Evolutionary conservation across 2,797 vertebrate species (phyloP), one percentile per base, ranked within the genome.

Genomic region (Melanotaenia pygmaea): DNA sequence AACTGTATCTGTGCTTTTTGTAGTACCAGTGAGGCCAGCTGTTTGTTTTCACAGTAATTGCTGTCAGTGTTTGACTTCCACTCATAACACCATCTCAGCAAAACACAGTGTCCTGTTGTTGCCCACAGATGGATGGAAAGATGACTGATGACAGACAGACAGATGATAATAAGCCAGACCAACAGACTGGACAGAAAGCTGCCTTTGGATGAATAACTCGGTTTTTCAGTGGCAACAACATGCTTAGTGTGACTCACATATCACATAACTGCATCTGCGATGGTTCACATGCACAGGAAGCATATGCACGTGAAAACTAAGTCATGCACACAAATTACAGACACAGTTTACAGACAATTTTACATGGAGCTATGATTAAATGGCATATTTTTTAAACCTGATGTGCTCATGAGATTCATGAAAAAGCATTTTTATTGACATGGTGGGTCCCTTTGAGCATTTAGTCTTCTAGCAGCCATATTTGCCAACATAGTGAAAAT

Each of bases 31-130:
- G 5, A 56, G 62, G 26, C 60, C 43, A 28, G 32, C 14, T 45
- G 70, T 80, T 71, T 57, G 56, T 61, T 37, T 74, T 67, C 57
- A 71, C 79, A 74, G 53, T 82, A 53, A 81, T 83, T 77, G 62
- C 73, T 32, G 24, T 12, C 79, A 57, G 24, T 86, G 74, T 89
- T 85, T 89, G 79, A 77, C 61, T 70, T 83, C 68, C 77, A 63
- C 28, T 35, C 70, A 79, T 64, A 82, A 80, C 63, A 69, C 72
- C 54, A 81, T 54, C 70, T 74, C 81, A 84, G 78, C 85, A 82
- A 79, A 82, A 74, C 72, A 68, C 32, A 10, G 59, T n/a, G 61
- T 78, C 54, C 72, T 67, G 35, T 67, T 67, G 43, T n/a, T 3
- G 16, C 70, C 45, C 62, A 70, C 30, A 11, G 57, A 71, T 11